These are phyloP conservation scores for Sminthurides aquaticus DNA, from an alignment of 2,888 invertebrate genomes.

Conservation along the genomic window DNA sequence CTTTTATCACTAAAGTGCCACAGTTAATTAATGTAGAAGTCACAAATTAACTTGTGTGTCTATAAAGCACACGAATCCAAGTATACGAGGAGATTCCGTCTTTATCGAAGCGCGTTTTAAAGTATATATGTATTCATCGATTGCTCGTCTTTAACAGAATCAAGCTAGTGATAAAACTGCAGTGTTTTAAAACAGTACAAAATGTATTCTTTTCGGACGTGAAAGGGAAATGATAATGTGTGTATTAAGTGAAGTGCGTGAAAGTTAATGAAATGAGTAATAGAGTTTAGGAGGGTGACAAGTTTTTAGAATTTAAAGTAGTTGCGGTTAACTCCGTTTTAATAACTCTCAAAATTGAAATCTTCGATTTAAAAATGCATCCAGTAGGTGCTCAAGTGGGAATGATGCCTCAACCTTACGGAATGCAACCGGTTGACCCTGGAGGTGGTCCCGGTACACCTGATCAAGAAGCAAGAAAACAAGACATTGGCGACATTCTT, in stretches of 20 bases:
- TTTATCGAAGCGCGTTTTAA: too few species aligned
- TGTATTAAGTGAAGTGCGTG: too few species aligned
- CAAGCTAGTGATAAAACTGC: not conserved
- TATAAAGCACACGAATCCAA: not conserved
- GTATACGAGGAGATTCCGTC: not conserved
- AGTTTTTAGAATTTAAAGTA: too few species aligned
- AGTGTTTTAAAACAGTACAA: too few species aligned
- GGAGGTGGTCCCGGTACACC: slow-evolving; percentile 63
- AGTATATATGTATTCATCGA: too few species aligned
- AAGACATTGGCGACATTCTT: slow-evolving; percentile 93
- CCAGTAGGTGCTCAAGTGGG: slow-evolving; percentile 51
- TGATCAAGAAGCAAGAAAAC: slow-evolving; percentile 64
- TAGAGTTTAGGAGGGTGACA: too few species aligned
- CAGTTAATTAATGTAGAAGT: not conserved
- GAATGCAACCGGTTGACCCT: slow-evolving; percentile 55
- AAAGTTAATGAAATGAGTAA: too few species aligned
- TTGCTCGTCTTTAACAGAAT: not conserved
- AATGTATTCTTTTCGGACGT: not conserved
- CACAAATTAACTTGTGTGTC: not conserved
- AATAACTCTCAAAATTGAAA: not conserved
- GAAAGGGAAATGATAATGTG: too few species aligned
- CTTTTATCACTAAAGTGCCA: not conserved
- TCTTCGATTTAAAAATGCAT: slow-evolving; percentile 57
- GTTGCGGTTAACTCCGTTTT: too few species aligned
- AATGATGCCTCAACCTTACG: slow-evolving; percentile 75